Percentiles rank a stretch among this genome's conserved stretches.
These are phyloP conservation scores for Huso huso DNA, from an alignment of 2,797 vertebrate genomes.

Conservation along the genomic window DNA sequence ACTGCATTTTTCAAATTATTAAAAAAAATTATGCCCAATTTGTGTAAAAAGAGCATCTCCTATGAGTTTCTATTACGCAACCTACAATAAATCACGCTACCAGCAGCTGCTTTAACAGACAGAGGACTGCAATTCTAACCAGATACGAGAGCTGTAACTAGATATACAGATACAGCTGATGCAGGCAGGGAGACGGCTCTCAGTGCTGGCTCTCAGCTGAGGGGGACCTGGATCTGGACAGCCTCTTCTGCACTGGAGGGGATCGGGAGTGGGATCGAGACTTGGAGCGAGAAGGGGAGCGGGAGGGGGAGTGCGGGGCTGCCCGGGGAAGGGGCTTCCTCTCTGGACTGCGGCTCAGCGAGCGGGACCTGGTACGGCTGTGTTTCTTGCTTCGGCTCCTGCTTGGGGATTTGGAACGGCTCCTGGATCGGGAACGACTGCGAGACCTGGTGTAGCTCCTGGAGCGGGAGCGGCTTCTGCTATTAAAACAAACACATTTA, in stretches of 20 bases:
- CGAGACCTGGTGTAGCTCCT: conserved; percentile 70
- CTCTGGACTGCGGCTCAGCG: conserved; percentile 75
- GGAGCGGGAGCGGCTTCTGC: conserved; percentile 74
- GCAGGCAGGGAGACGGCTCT: conserved; percentile 4
- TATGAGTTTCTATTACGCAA: no score
- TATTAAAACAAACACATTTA: conserved; percentile 16
- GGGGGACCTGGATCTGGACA: conserved; percentile 58
- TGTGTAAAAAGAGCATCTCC: no score
- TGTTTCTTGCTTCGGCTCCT: conserved; percentile 51
- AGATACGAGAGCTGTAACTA: no score
- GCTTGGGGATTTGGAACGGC: conserved; percentile 59
- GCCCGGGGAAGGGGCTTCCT: conserved; percentile 62
- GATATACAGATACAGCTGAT: background rate
- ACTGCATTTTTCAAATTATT: no score
- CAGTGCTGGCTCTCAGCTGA: conserved; percentile 61
- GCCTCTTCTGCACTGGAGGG: conserved; percentile 49
- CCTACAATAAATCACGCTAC: no score
- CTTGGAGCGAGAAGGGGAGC: conserved; percentile 52
- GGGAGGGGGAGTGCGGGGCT: conserved; percentile 45
- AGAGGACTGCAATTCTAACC: no score
- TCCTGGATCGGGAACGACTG: conserved; percentile 64
- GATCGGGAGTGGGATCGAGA: conserved; percentile 45
- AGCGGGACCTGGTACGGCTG: conserved; percentile 49
- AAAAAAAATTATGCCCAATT: no score
- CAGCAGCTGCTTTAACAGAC: no score